Evolutionary conservation across 2,888 invertebrate genomes (phyloP), one percentile per base, ranked within the genome.

Genomic region (Dolichopus griseipennis): DNA sequence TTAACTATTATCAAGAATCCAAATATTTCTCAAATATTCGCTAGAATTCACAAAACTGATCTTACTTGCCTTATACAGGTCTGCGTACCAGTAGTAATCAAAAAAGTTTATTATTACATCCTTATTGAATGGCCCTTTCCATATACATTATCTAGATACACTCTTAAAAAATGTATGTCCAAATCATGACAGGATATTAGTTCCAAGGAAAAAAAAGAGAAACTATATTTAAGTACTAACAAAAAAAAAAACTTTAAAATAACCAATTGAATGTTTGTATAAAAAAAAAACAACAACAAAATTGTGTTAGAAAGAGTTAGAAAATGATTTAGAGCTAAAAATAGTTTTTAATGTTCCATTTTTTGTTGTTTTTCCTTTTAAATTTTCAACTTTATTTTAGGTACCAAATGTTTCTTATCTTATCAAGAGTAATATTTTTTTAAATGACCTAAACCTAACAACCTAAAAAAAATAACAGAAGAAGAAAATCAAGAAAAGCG

Each of bases 181-280:
- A 52, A 52, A 52, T 52, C 12, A 52, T 52, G n/a, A 52, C 52
- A 52, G 52, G 52, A 52, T n/a, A 52, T 52, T 52, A 52, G n/a
- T 52, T 2, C 18, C 6, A 52, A 52, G 18, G 2, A 9, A n/a
- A 52, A 52, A 52, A 52, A 9, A 52, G 2, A 52, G 18, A 52
- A 52, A 52, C 18, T 52, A 37, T 10, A 52, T 52, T 52, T 52
- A 6, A 52, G 52, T 18, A 52, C 52, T 52, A 12, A 27, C 27
- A 27, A 27, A n/a, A n/a, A n/a, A n/a, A n/a, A n/a, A 52, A 52
- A 12, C 15, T 52, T 52, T 52, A 52, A 52, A 52, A 52, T 18
- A 52, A 18, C 15, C 52, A 52, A n/a, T 15, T n/a, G 15, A 15
- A 52, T 52, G 37, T 37, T 8, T 52, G n/a, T 52, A 18, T 18